Conservation (phyloP, 2,113 vertebrate genomes). For the Daboia siamensis region DNA sequence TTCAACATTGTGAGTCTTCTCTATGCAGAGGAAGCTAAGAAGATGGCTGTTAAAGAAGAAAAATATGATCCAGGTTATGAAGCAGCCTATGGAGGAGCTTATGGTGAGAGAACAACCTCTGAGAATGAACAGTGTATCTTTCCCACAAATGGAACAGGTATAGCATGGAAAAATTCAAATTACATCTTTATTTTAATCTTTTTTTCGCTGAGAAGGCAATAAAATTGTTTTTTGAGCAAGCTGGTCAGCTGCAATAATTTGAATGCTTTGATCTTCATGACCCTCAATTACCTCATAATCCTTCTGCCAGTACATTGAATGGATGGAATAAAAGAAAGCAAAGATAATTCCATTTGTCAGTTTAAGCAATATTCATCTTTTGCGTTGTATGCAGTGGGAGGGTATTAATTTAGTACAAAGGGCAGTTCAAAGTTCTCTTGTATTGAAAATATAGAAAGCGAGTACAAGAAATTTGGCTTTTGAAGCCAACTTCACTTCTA, state of each 20-base stretch:
- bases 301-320: neutral
- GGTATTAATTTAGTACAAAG: neutral
- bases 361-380: neutral
- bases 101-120: slow-evolving; percentile 63
- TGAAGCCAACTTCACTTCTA: neutral
- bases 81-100: slow-evolving; percentile 85
- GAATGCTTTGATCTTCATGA: neutral
- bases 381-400: neutral
- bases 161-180: neutral
- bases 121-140: slow-evolving; percentile 76
- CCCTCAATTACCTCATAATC: neutral
- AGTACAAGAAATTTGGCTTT: neutral
- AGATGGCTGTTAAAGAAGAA: slow-evolving; percentile 94
- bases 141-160: slow-evolving; percentile 75
- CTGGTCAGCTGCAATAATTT: neutral
- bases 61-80: slow-evolving; percentile 95
- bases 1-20: slow-evolving; percentile 10
- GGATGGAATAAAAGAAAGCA: neutral
- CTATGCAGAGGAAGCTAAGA: slow-evolving; percentile 92
- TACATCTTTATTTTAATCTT: neutral
- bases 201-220: neutral
- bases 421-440: neutral
- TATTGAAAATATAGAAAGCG: neutral
- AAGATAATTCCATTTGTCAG: neutral
- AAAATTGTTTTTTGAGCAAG: neutral